Conservation (phyloP, 2,113 vertebrate species). For the Macrotis lagotis region DNA sequence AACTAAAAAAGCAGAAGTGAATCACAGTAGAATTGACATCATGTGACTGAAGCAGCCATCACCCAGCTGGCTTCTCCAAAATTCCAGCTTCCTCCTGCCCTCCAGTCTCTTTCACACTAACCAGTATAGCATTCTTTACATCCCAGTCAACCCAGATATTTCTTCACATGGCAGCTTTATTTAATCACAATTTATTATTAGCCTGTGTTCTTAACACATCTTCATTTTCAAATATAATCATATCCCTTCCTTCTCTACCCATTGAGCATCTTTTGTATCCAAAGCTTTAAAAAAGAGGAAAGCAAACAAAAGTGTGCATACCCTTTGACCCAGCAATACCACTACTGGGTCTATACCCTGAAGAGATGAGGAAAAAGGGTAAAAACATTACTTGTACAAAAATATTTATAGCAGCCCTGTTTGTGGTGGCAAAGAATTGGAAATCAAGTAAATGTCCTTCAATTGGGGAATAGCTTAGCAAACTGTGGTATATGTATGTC, state of each 20-base stretch:
- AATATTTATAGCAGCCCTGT: too few species aligned
- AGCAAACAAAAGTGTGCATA: too few species aligned
- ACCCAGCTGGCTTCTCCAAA: neutral
- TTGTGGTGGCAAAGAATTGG: too few species aligned
- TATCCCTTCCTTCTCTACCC: neutral
- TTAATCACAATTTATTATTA: neutral
- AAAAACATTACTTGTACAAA: too few species aligned
- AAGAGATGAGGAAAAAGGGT: too few species aligned
- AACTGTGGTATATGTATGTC: too few species aligned
- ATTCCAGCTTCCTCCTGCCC: neutral
- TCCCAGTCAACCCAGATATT: neutral
- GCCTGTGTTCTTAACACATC: neutral
- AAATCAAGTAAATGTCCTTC: too few species aligned
- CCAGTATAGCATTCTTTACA: neutral
- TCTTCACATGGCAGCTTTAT: neutral
- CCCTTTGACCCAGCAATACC: too few species aligned
- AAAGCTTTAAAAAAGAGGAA: neutral
- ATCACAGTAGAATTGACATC: neutral
- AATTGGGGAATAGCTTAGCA: too few species aligned
- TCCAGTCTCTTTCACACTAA: neutral
- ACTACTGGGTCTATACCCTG: too few species aligned
- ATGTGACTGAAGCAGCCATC: neutral
- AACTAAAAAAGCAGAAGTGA: conserved; percentile 78
- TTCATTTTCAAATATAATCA: neutral
- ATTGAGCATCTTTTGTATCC: neutral